phyloP scores from a whole-genome alignment of 2,888 invertebrate genomes.

The Tribolium freemani region DNA sequence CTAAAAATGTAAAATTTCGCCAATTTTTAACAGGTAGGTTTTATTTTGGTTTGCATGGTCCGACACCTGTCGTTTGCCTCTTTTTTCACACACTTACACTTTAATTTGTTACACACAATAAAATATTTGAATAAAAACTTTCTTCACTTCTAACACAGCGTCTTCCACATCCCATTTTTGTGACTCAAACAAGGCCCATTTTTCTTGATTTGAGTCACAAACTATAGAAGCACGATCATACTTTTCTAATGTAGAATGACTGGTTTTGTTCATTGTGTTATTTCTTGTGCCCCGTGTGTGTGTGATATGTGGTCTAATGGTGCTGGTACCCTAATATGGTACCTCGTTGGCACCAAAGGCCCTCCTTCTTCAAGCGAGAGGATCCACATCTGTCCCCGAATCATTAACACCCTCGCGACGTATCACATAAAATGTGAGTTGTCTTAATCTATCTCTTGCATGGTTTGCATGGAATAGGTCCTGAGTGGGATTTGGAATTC shows the following conservation, averaged over 20 bases:
- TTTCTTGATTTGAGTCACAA: constrained; percentile 7
- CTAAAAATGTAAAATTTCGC: not conserved
- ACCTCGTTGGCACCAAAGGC: constrained; percentile 54
- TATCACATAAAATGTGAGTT: constrained; percentile 58
- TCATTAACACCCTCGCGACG: constrained; percentile 63
- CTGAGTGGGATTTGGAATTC: not conserved
- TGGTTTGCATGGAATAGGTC: constrained; percentile 6
- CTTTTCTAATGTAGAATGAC: constrained; percentile 20
- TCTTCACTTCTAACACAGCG: not conserved
- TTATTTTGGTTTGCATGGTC: constrained; percentile 24
- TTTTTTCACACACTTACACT: not conserved
- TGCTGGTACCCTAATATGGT: constrained; percentile 43
- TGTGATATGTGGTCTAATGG: constrained; percentile 48
- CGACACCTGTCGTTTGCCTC: not conserved
- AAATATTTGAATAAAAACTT: not conserved
- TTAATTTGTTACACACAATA: not conserved
- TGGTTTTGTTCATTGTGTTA: constrained; percentile 40
- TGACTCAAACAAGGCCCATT: constrained; percentile 12
- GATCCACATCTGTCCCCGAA: constrained; percentile 63
- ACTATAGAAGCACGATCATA: constrained; percentile 7
- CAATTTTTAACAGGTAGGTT: constrained; percentile 12
- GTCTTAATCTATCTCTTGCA: constrained; percentile 28
- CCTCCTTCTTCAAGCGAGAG: constrained; percentile 64
- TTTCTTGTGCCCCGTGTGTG: constrained; percentile 52
- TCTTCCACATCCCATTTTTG: constrained; percentile 7